Evolutionary conservation across 2,888 invertebrate genomes (phyloP).

Genomic region (Tipula lateralis): DNA sequence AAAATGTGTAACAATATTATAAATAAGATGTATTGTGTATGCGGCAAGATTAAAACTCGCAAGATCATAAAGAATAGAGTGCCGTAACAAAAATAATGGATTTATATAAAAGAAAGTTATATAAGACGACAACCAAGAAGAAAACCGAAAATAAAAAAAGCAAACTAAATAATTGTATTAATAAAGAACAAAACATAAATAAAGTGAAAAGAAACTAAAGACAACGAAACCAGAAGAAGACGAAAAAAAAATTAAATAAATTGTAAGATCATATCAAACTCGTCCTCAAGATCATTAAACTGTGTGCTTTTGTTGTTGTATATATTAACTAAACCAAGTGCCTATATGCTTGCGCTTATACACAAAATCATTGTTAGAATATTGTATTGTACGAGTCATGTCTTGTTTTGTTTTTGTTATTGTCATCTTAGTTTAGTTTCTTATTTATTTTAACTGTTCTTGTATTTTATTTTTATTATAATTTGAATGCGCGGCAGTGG

Average conservation of each 20-base stretch:
- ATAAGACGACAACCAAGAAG: neutral
- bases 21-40: constrained; percentile 4
- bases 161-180: neutral
- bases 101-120: neutral
- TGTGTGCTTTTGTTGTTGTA: neutral
- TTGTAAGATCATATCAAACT: constrained; percentile 11
- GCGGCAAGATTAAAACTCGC: neutral
- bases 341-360: neutral
- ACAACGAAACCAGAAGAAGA: neutral
- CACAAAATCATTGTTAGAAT: neutral
- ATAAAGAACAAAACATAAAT: neutral
- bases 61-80: neutral
- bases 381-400: no score
- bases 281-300: constrained; percentile 24
- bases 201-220: no score
- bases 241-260: neutral
- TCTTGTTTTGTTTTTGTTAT: neutral
- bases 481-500: neutral
- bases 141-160: neutral
- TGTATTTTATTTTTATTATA: neutral
- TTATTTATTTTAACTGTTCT: neutral
- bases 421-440: neutral
- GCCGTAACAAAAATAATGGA: neutral
- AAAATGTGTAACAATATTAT: neutral
- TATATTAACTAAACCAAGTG: neutral